Evolutionary conservation across 1,140 invertebrate species (phyloP).

Genomic region (Cylas formicarius): DNA sequence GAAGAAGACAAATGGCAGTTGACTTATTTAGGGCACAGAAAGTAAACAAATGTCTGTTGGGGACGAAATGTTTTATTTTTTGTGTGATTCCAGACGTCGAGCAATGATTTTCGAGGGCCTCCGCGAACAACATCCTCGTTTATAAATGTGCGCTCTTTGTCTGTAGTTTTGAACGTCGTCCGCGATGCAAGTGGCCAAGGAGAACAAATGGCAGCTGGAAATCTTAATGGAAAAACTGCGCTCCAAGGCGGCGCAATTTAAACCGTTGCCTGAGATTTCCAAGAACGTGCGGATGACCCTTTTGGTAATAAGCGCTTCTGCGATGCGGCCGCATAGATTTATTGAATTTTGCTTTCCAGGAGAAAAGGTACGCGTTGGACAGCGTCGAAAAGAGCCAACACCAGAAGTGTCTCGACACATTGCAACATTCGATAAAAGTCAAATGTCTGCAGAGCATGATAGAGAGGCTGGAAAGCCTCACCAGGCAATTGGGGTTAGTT

Average conservation of each 20-base stretch:
- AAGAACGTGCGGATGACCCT: slow-evolving; percentile 78
- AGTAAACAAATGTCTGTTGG: too few relatives aligned
- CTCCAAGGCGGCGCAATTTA: slow-evolving; percentile 62
- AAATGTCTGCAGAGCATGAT: slow-evolving; percentile 84
- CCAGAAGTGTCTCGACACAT: slow-evolving; percentile 82
- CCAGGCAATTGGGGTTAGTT: slow-evolving; percentile 71
- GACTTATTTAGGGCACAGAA: too few relatives aligned
- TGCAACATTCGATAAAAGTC: slow-evolving; percentile 92
- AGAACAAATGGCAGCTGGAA: slow-evolving; percentile 69
- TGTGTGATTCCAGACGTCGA: too few relatives aligned
- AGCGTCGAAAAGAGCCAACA: slow-evolving; percentile 74
- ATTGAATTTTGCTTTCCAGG: slow-evolving; percentile 47
- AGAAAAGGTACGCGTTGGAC: slow-evolving; percentile 76
- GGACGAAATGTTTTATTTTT: too few relatives aligned
- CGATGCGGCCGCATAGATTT: not conserved
- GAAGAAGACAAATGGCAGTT: too few relatives aligned
- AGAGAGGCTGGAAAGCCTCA: slow-evolving; percentile 84
- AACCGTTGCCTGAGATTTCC: slow-evolving; percentile 73
- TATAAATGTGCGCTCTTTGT: too few relatives aligned
- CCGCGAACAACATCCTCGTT: too few relatives aligned
- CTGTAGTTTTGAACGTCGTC: too few relatives aligned
- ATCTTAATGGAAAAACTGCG: slow-evolving; percentile 83
- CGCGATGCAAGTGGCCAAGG: too few relatives aligned
- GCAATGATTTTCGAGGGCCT: too few relatives aligned
- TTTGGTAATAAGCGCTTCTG: slow-evolving; percentile 61